A percentile compares a stretch with the other conserved stretches of the same genome.
Conservation (phyloP, 2,113 vertebrate species). For the Amphiprion percula region DNA sequence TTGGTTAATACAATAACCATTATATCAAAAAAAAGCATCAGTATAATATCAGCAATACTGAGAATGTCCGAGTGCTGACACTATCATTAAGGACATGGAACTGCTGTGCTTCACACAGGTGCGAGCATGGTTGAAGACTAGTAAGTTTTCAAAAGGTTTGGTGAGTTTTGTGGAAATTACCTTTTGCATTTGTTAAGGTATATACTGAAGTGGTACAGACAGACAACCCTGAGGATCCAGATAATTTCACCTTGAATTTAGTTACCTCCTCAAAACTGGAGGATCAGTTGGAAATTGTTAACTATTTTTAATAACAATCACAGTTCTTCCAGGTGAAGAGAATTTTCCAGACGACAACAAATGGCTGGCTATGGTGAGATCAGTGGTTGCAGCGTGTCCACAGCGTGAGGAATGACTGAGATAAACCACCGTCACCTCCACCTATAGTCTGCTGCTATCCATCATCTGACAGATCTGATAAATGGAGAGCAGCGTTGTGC, state of each 20-base stretch:
- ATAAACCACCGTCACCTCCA: slow-evolving; percentile 70
- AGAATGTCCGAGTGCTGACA: too few species aligned
- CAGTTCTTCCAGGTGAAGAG: slow-evolving; percentile 24
- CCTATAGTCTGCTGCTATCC: slow-evolving; percentile 66
- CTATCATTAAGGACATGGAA: too few species aligned
- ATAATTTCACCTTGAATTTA: background rate
- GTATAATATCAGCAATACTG: too few species aligned
- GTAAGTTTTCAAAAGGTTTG: background rate
- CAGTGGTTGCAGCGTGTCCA: slow-evolving; percentile 53
- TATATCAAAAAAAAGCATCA: too few species aligned
- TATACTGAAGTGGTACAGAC: background rate
- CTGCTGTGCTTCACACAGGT: too few species aligned
- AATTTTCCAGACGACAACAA: slow-evolving; percentile 35
- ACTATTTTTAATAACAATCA: slow-evolving; percentile 15
- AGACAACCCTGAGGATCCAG: background rate
- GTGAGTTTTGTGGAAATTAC: background rate
- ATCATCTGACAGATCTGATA: slow-evolving; percentile 73
- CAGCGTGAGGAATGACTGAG: slow-evolving; percentile 63
- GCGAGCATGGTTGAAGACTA: background rate
- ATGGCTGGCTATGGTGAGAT: slow-evolving; percentile 30
- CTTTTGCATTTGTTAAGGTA: background rate
- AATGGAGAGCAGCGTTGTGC: slow-evolving; percentile 54
- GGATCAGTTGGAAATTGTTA: slow-evolving; percentile 19
- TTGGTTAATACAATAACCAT: background rate
- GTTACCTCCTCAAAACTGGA: background rate